Evolutionary conservation across 37 sponge, comb jelly and placozoan species (phyloP).

Genomic region (Ephydatia muelleri): DNA sequence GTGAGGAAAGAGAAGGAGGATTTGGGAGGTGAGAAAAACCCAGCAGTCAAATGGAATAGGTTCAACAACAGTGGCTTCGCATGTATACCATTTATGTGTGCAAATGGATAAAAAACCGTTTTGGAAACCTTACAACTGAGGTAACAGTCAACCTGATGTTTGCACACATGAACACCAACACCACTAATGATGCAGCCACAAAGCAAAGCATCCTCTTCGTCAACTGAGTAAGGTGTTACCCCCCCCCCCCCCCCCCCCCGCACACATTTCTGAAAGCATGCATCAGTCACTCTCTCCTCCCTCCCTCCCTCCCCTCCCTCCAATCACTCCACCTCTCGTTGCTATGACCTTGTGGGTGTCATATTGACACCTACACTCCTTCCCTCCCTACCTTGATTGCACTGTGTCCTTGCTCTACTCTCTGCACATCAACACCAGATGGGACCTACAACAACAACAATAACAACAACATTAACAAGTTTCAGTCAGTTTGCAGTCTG

Average conservation of each 20-base stretch:
- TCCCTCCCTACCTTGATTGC: neutral
- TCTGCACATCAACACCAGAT: neutral
- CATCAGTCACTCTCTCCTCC: neutral
- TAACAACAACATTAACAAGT: neutral
- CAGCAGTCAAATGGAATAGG: too few relatives aligned
- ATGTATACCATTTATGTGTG: too few relatives aligned
- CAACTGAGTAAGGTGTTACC: too few relatives aligned
- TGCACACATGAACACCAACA: constrained; percentile 15
- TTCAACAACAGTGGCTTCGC: too few relatives aligned
- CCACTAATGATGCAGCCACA: neutral
- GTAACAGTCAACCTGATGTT: neutral
- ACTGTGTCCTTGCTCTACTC: neutral
- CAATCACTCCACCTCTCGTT: too few relatives aligned
- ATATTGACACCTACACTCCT: neutral
- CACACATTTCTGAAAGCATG: too few relatives aligned
- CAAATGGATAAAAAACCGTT: neutral
- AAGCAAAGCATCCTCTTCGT: too few relatives aligned
- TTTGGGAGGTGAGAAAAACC: too few relatives aligned
- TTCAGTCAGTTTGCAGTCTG: neutral
- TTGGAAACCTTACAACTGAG: neutral
- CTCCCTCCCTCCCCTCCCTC: neutral
- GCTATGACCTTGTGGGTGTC: too few relatives aligned
- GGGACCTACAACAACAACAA: neutral
- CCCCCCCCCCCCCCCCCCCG: too few relatives aligned
- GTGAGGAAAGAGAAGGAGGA: neutral